Percentiles rank a stretch among this genome's conserved stretches.
These are phyloP conservation scores for Standfussiana lucernea DNA, from an alignment of 2,888 invertebrate genomes.

Conservation along the genomic window DNA sequence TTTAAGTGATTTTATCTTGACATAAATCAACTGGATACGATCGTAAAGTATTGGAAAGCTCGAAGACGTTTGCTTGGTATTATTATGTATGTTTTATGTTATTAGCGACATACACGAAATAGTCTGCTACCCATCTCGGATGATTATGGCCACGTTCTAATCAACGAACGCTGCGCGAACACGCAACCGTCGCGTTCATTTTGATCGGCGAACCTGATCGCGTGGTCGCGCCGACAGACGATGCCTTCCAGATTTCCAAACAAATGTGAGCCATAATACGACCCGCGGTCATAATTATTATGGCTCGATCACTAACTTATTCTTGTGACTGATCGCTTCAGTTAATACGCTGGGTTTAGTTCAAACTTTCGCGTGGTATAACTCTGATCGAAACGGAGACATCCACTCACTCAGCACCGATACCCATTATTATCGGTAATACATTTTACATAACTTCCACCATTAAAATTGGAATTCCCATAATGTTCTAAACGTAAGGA, in stretches of 20 bases:
- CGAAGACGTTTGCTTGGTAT: slow-evolving; percentile 32
- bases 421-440: slow-evolving; percentile 53
- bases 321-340: neutral
- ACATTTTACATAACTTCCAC: slow-evolving; percentile 52
- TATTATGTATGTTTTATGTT: slow-evolving; percentile 38
- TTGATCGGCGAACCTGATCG: neutral
- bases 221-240: neutral
- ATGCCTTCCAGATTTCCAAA: neutral
- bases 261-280: neutral
- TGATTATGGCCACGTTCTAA: neutral
- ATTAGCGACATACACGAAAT: slow-evolving; percentile 36
- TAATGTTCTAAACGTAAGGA: slow-evolving; percentile 48
- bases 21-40: slow-evolving; percentile 60
- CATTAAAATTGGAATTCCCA: slow-evolving; percentile 57
- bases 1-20: slow-evolving; percentile 64
- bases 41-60: slow-evolving; percentile 56
- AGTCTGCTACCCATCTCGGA: neutral
- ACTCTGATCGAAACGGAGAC: slow-evolving; percentile 28
- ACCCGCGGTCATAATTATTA: neutral
- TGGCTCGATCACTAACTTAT: neutral
- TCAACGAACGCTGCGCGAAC: neutral
- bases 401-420: slow-evolving; percentile 35
- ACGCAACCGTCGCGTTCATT: neutral
- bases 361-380: slow-evolving; percentile 44
- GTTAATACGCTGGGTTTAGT: neutral